A percentile compares a stretch with the other conserved stretches of the same genome.
phyloP scores from a whole-genome alignment of 1,140 invertebrate genomes.

The Drosophila kohkoa region DNA sequence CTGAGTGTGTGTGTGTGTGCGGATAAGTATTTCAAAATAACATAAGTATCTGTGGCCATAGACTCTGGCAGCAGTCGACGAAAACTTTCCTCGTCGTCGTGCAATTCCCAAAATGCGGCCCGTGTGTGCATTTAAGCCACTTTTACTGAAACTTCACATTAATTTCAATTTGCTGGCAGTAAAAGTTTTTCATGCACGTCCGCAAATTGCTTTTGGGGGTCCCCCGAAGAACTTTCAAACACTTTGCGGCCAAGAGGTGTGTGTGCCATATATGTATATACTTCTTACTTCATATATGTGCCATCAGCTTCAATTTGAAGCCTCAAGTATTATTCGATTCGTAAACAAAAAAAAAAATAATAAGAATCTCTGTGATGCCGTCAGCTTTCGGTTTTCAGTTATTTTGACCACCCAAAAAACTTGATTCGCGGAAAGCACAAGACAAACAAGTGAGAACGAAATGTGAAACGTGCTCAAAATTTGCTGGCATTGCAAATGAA shows the following conservation, averaged over 20 bases:
- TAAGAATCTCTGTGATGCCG: slow-evolving; percentile 37
- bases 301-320: background rate
- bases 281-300: no score
- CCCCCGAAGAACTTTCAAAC: slow-evolving; percentile 62
- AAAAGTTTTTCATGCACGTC: slow-evolving; percentile 83
- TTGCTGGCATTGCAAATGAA: slow-evolving; percentile 58
- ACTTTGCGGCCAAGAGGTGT: slow-evolving; percentile 73
- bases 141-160: slow-evolving; percentile 84
- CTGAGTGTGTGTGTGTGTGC: slow-evolving; percentile 28
- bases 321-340: background rate
- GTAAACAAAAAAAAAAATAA: slow-evolving; percentile 38
- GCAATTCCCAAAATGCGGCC: slow-evolving; percentile 84
- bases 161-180: slow-evolving; percentile 84
- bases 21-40: slow-evolving; percentile 74
- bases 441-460: slow-evolving; percentile 62
- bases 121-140: slow-evolving; percentile 84
- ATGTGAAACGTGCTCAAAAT: slow-evolving; percentile 75
- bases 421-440: slow-evolving; percentile 73
- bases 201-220: slow-evolving; percentile 77
- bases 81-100: slow-evolving; percentile 32
- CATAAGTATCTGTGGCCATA: slow-evolving; percentile 69
- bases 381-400: slow-evolving; percentile 9
- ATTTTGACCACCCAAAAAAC: slow-evolving; percentile 69
- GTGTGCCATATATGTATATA: slow-evolving; percentile 44
- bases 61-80: slow-evolving; percentile 14